Base-by-base conservation (phyloP, 2,797 vertebrate species). In the Otus scops region DNA sequence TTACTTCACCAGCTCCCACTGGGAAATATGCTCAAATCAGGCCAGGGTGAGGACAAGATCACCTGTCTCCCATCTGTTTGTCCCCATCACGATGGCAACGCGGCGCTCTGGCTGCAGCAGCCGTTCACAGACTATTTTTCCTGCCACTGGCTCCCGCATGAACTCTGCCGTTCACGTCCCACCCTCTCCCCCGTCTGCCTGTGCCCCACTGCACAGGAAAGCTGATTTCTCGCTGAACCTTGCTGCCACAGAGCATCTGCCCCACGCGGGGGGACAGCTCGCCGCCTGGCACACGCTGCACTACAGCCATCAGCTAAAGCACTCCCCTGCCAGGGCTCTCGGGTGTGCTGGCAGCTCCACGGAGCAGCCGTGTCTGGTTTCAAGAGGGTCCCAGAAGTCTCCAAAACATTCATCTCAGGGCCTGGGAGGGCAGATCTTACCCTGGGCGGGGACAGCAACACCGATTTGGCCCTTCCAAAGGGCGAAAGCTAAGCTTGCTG, bases 1-100 rank as follows among this genome's bases (percentile, higher is more conserved):
- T 89, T 70, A 84, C 45, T 79, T 73, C 68, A 67, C 32, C 51
- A 19, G 45, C 23, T 91, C 81, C 56, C 67, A 32, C 34, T n/a
- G 89, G 95, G 92, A 75, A 91, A 78, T 32, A 18, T 0, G 6
- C 82, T 53, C 51, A 36, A 77, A 68, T n/a, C 38, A n/a, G 80
- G 90, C 59, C 68, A 68, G 63, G 88, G 88, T 73, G 54, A 50
- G 87, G 85, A 14, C 34, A 26, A 67, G 63, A 89, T 95, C 94
- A 85, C 92, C 93, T 95, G 92, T 54, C 71, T 68, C 78, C 81
- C 16, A 0, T 83, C 91, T 95, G 90, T 92, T 93, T 92, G 92
- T 93, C 90, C 94, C 86, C 94, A 94, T 89, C 80, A 93, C 65
- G 90, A 97, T 94, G 95, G 95, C 92, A 94, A 93, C 75, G 20